phyloP scores from a whole-genome alignment of 2,888 invertebrate species.

The Hipparchia sbordonii region DNA sequence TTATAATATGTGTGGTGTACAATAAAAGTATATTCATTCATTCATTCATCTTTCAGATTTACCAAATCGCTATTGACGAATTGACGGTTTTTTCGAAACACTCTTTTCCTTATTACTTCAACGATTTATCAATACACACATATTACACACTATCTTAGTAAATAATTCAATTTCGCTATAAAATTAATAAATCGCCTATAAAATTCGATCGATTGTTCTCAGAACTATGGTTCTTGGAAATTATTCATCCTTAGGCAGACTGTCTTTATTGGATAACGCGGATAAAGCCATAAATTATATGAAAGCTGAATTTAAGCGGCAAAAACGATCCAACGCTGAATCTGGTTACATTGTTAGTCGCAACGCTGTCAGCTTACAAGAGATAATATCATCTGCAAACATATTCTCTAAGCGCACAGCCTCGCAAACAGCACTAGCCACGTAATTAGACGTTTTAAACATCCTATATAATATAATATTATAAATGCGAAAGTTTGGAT shows the following conservation, averaged over 20 bases:
- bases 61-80: no score
- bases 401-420: not conserved
- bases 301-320: constrained; percentile 29
- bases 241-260: constrained; percentile 21
- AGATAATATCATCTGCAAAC: constrained; percentile 30
- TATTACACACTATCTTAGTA: not conserved
- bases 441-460: not conserved
- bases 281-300: constrained; percentile 29
- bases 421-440: not conserved
- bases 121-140: no score
- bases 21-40: no score
- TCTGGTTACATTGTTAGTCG: constrained; percentile 35
- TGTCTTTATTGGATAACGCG: constrained; percentile 20
- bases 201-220: constrained; percentile 9
- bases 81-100: no score
- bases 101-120: no score
- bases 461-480: not conserved
- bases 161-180: not conserved
- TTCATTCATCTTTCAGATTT: no score
- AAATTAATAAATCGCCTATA: constrained; percentile 3
- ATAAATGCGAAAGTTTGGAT: no score
- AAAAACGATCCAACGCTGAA: constrained; percentile 27
- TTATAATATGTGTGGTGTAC: no score
- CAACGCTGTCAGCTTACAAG: constrained; percentile 20
- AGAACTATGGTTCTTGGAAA: constrained; percentile 8